Evolutionary conservation across 2,113 vertebrate genomes (phyloP), one percentile per base, ranked within the genome.

Genomic region (Phalacrocorax aristotelis): DNA sequence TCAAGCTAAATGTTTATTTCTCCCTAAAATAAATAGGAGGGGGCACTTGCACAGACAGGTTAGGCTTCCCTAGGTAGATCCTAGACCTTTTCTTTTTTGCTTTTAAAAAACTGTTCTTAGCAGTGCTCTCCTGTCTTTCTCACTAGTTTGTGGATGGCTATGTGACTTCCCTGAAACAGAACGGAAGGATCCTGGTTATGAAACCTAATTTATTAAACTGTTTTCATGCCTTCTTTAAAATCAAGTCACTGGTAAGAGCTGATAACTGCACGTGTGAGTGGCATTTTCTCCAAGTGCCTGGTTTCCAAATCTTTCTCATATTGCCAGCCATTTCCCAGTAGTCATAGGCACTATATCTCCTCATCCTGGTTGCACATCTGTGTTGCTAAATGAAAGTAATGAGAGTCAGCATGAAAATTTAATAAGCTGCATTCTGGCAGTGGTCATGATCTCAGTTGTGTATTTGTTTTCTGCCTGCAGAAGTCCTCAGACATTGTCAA

Each of bases 401-500:
- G 89, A 86, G 89, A 95, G 49, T n/a, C 36, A 87, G 66, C 77
- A 80, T 95, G 91, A 94, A 97, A 95, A 87, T 95, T 96, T 97
- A 90, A 97, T 97, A 76, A 96, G 54, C 36, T 62, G 58, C 3
- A 0, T 87, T 91, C 83, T 95, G 91, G 62, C 66, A 66, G 46
- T 55, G 77, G 93, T 94, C 87, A 51, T 44, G 32, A 87, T 77
- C 57, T 71, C 92, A 75, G 20, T 15, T 42, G 48, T 71, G 25
- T 84, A 13, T 95, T 92, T 89, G 65, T 72, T 76, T 89, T 95
- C 70, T 72, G 66, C 57, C 74, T 42, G 49, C 77, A 58, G 77
- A 93, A 91, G 66, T 62, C 84, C 51, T 91, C 51, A 69, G 61
- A 81, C 21, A 2, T 1, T 65, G 40, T 66, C 81, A 96, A 26